phyloP scores from a whole-genome alignment of 2,113 vertebrate genomes.

The Sprattus sprattus region DNA sequence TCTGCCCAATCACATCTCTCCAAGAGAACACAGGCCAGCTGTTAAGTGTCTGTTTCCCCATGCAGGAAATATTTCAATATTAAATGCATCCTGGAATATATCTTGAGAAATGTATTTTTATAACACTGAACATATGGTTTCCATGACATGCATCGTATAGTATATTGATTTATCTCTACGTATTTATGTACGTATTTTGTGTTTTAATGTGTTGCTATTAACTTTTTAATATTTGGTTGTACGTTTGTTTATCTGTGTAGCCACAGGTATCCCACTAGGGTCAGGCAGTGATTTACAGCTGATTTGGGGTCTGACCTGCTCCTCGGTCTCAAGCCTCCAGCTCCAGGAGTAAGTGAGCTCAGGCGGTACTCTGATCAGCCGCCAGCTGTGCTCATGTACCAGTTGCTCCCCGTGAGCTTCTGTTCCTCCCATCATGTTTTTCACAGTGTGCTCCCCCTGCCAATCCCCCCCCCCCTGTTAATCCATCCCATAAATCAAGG shows the following conservation, averaged over 20 bases:
- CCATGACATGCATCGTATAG: not conserved
- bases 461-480: not conserved
- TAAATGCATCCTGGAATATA: not conserved
- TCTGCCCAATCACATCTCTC: not conserved
- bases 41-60: not conserved
- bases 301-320: not conserved
- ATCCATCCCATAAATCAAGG: not conserved
- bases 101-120: constrained; percentile 6
- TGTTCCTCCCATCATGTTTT: not conserved
- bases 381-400: not conserved
- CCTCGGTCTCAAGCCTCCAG: not conserved
- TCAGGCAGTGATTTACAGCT: not conserved
- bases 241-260: not conserved
- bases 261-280: not conserved
- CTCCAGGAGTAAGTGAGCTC: not conserved
- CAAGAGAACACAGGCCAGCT: not conserved
- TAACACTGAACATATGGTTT: not conserved
- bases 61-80: not conserved
- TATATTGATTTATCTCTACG: not conserved
- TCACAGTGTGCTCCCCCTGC: not conserved
- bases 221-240: not conserved
- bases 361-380: not conserved
- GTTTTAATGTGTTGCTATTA: not conserved
- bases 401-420: not conserved
- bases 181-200: not conserved